Percentiles rank a stretch among this genome's conserved stretches.
phyloP scores from a whole-genome alignment of 2,113 vertebrate genomes.

The Electrona antarctica region DNA sequence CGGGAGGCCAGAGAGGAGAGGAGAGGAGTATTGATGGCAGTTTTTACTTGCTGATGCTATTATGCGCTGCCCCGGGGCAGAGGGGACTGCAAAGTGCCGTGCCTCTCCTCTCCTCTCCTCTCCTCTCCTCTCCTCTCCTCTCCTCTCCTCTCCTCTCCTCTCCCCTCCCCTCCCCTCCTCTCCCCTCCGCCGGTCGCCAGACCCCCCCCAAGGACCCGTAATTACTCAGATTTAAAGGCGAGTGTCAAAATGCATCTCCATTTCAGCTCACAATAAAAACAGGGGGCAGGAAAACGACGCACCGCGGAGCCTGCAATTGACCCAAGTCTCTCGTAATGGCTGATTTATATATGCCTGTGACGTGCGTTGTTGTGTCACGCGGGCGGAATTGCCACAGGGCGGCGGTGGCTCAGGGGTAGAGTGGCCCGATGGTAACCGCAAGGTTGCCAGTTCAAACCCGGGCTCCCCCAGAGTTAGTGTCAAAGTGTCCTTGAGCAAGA shows the following conservation, averaged over 20 bases:
- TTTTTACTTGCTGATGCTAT: slow-evolving; percentile 31
- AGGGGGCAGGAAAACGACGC: neutral
- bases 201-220: slow-evolving; percentile 27
- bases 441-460: too few species aligned
- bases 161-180: neutral
- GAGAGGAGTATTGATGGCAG: slow-evolving; percentile 22
- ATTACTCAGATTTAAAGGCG: slow-evolving; percentile 52
- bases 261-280: slow-evolving; percentile 13
- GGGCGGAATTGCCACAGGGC: too few species aligned
- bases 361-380: too few species aligned
- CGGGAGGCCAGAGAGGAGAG: slow-evolving; percentile 30
- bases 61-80: slow-evolving; percentile 3
- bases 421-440: too few species aligned
- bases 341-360: too few species aligned
- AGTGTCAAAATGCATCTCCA: slow-evolving; percentile 16
- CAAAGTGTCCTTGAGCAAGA: too few species aligned
- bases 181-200: slow-evolving; percentile 1
- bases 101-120: neutral
- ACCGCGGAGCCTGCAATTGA: slow-evolving; percentile 11
- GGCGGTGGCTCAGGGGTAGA: too few species aligned
- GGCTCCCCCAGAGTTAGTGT: too few species aligned
- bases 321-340: neutral
- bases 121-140: neutral
- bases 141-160: slow-evolving; percentile 11
- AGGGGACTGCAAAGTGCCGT: neutral